These are phyloP conservation scores for Porites lobata DNA, from an alignment of 92 coral and sea anemone genomes.

Conservation along the genomic window DNA sequence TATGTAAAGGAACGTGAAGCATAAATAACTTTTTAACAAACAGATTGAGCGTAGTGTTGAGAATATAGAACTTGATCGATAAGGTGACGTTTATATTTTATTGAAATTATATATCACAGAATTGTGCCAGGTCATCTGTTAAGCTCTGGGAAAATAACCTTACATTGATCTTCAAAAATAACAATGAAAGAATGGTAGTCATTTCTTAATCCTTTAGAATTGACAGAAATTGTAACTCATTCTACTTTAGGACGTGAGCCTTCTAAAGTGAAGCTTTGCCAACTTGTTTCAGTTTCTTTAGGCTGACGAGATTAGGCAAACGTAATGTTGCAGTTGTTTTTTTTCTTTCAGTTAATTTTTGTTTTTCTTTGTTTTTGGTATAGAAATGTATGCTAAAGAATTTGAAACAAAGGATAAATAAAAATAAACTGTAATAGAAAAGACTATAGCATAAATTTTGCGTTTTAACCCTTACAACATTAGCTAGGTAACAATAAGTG, in stretches of 20 bases:
- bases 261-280: conserved; percentile 4
- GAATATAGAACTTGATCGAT: conserved; percentile 17
- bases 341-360: background rate
- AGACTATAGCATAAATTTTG: no score
- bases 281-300: no score
- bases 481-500: no score
- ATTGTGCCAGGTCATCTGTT: no score
- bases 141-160: background rate
- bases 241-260: no score
- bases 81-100: background rate
- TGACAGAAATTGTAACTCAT: background rate
- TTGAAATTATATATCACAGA: background rate
- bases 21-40: background rate
- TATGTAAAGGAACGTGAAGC: no score
- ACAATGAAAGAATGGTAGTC: background rate
- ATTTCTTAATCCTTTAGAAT: no score
- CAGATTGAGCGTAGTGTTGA: background rate
- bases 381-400: no score
- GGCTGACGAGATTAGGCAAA: background rate
- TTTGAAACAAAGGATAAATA: no score
- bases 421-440: no score
- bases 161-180: background rate
- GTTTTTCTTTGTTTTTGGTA: background rate
- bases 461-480: no score
- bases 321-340: background rate